Evolutionary conservation across 2,113 vertebrate genomes (phyloP), one percentile per base, ranked within the genome.

Genomic region (Notiomystis cincta): DNA sequence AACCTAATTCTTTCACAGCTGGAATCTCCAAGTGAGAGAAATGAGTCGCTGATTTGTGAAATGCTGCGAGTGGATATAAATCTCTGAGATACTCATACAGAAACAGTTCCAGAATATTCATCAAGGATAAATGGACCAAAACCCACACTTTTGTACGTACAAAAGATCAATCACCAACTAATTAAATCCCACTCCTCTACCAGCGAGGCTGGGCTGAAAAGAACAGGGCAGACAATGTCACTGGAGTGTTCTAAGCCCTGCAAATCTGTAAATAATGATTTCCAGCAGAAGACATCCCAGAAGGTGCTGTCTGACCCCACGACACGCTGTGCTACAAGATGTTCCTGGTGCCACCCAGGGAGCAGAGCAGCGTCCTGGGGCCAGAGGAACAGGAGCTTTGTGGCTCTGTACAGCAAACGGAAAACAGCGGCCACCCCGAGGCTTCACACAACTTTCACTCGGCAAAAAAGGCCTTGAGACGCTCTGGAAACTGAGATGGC

Each of bases 1-100:
- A 93, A 56, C 12, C 4, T 60, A 58, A 82, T 86, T 77, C 73
- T 53, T 92, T 90, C 75, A 62, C 87, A 92, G 79, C 90, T 90
- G 76, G 64, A 81, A 90, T 73, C 69, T 47, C 79, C 31, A 22
- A 64, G 86, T 19, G 56, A 87, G 45, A 92, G 25, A 70, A 89
- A 84, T 11, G 56, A 93, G 71, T 72, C 30, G 51, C 71, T 83
- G 44, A 64, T 83, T 37, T 86, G 60, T 83, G 67, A 90, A 93
- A 70, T 0, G 38, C 60, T 73, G 13, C 6, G 15, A 72, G 40
- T 27, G 14, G 60, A 33, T 54, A 64, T 17, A 75, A 93, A 78
- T 75, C 71, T 66, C 37, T 10, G 47, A 44, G 56, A 90, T 16
- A 45, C 19, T 70, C 35, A 31, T 4, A 54, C 0, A 53, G 77